phyloP scores from a whole-genome alignment of 1,140 invertebrate genomes.

The Macrotrachela quadricornifera region DNA sequence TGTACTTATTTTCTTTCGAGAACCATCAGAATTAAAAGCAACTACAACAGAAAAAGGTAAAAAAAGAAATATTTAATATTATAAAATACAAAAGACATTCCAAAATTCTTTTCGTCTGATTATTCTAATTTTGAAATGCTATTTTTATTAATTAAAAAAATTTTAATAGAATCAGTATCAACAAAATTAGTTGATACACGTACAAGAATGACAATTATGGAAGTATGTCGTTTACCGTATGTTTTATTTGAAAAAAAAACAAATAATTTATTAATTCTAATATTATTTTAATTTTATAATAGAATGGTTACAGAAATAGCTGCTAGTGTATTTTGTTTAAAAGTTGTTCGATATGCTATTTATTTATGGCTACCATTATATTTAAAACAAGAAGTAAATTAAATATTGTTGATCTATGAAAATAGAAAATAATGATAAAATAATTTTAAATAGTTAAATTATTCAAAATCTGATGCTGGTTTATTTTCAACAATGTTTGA shows the following conservation, averaged over 20 bases:
- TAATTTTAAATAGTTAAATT: conserved; percentile 21
- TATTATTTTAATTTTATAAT: conserved; percentile 8
- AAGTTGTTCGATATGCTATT: conserved; percentile 35
- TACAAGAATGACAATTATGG: neutral
- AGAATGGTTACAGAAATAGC: conserved; percentile 33
- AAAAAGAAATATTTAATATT: too few relatives aligned
- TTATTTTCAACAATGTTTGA: conserved; percentile 35
- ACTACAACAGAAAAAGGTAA: conserved; percentile 24
- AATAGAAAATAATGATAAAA: too few relatives aligned
- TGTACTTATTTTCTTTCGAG: conserved; percentile 22
- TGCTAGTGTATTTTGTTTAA: conserved; percentile 33
- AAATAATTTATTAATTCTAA: neutral
- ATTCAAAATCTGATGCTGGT: conserved; percentile 29
- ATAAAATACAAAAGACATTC: conserved; percentile 13
- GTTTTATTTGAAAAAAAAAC: neutral
- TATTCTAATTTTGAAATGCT: neutral
- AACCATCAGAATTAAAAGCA: conserved; percentile 27
- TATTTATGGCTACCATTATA: conserved; percentile 38
- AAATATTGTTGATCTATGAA: neutral
- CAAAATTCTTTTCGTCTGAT: conserved; percentile 12
- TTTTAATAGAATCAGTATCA: neutral
- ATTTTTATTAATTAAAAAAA: neutral
- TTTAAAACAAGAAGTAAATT: conserved; percentile 24
- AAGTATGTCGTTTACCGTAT: conserved; percentile 18
- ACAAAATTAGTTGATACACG: neutral